Evolutionary conservation across 2,888 invertebrate species (phyloP), one percentile per base, ranked within the genome.

Genomic region (Gymnoscelis rufifasciata): DNA sequence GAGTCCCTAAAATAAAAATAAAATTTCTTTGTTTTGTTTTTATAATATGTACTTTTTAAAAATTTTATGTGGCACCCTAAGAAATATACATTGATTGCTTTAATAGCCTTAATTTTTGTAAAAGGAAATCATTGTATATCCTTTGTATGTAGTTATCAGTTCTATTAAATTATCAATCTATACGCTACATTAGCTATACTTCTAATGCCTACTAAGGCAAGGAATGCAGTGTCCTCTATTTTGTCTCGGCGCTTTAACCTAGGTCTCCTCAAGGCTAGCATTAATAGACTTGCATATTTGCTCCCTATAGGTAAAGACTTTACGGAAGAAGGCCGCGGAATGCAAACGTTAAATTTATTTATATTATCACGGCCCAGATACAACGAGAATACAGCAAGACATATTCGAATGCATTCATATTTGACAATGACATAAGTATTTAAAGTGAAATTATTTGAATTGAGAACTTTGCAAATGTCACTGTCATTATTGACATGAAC

Each of bases 171-270:
- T 31, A 31, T 31, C 6, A 30, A 13, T 3, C 13, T 30, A 12
- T 29, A 1, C 3, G 13, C 14, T 5, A 31, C 35, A 19, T 7
- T 12, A 29, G 36, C 38, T 24, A 39, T 43, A 47, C 42, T 45
- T 39, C 39, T 43, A 42, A 37, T 43, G 43, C n/a, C 30, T 38
- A 27, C 42, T 43, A 50, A 26, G 45, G 38, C 35, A 38, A 27
- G 50, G 50, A 50, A 50, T 50, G 42, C 24, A 27, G 38, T 45
- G 33, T 50, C 45, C 42, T 45, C 42, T 50, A 45, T 50, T 50
- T 50, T 50, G 44, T 42, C 44, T 45, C 45, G 39, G 45, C 38
- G 35, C 45, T 50, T 42, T 45, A 45, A 50, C 49, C 49, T 50
- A 42, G 49, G 41, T 42, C 2, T 29, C 29, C 19, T 42, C 50